Evolutionary conservation across 2,113 vertebrate species (phyloP), one percentile per base, ranked within the genome.

Genomic region (Bombycilla garrulus): DNA sequence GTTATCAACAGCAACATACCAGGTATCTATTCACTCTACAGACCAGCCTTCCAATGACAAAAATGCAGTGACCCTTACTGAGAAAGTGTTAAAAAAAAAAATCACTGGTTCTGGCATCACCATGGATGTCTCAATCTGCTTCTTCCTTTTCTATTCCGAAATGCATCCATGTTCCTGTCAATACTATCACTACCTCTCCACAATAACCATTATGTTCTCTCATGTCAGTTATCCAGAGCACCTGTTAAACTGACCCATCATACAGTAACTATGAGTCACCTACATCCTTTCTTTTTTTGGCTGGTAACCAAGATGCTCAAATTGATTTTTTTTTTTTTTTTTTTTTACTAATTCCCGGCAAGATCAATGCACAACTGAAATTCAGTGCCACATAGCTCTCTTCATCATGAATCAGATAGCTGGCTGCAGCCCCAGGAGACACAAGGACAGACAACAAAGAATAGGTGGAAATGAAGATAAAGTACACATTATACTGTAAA

Each of bases 331-430:
- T 33, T 90, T 81, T 72, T 38, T 22, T 85, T 82, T 47, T 61
- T 81, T 38, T 85, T 74, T 18, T 4, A 87, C 28, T 92, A 93
- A 91, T 96, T 97, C 82, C 96, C 57, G 2, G 72, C 53, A 94
- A 96, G 83, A 95, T 88, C 95, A 95, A 89, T 95, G 77, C 77
- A 91, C 36, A 53, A 72, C 56, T 86, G 79, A 96, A 96, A 90
- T 94, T 88, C 80, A 70, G 42, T 58, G 31, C 61, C 18, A 25
- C 7, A 3, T 6, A 0, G 21, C 35, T 86, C 65, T 78, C 94
- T 86, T 91, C 86, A 86, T 95, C 92, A 86, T 12, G 5, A 92
- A 95, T 92, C 76, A 96, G 86, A 90, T 87, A 65, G 64, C 33
- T 86, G 62, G 61, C 48, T 92, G n/a, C 50, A 93, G 38, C 44